These are phyloP conservation scores for Antheraea assamensis DNA, from an alignment of 2,888 invertebrate species.

Conservation along the genomic window DNA sequence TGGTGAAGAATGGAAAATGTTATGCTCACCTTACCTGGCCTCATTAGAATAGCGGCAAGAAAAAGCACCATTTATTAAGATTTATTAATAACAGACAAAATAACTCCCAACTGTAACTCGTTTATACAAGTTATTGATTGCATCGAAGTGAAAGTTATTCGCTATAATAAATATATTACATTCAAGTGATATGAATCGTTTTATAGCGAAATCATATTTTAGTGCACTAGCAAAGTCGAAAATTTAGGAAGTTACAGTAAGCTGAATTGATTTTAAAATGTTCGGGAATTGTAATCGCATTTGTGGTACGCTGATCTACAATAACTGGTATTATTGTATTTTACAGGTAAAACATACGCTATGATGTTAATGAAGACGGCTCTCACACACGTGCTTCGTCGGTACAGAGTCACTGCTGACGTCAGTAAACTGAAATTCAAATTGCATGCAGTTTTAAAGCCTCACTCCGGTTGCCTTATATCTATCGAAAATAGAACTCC, in stretches of 20 bases:
- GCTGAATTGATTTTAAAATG: background rate
- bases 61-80: no score
- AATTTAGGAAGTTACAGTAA: background rate
- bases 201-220: no score
- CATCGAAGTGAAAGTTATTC: no score
- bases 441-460: background rate
- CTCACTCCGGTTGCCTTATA: background rate
- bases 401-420: background rate
- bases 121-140: no score
- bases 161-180: no score
- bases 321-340: background rate
- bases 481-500: background rate
- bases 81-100: no score
- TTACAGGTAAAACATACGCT: background rate
- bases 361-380: slow-evolving; percentile 5
- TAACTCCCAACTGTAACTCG: no score
- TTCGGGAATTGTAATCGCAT: background rate
- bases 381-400: background rate
- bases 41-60: no score
- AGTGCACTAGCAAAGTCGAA: no score
- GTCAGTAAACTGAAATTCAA: background rate
- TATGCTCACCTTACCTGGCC: no score
- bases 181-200: no score
- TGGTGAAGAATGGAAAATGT: no score
- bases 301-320: background rate